Evolutionary conservation across 2,113 vertebrate genomes (phyloP).

Genomic region (Gila orcuttii): DNA sequence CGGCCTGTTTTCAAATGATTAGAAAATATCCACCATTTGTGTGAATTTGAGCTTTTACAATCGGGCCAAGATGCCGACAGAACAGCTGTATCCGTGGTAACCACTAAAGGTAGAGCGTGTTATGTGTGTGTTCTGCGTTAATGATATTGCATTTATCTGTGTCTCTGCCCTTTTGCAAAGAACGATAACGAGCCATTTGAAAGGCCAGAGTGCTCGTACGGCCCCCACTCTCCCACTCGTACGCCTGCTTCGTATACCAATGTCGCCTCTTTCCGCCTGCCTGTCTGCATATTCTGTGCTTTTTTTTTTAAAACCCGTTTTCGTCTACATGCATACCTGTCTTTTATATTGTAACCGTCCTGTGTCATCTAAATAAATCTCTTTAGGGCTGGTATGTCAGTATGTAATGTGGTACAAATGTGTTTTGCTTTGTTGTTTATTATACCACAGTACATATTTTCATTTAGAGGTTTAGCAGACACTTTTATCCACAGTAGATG

Average conservation of each 20-base stretch:
- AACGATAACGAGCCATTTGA: conserved; percentile 69
- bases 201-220: conserved; percentile 62
- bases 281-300: conserved; percentile 18
- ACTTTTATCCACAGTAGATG: background rate
- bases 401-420: background rate
- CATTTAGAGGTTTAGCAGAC: background rate
- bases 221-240: conserved; percentile 47
- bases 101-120: conserved; percentile 20
- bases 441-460: background rate
- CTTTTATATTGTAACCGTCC: background rate
- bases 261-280: background rate
- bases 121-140: conserved; percentile 56
- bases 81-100: conserved; percentile 42
- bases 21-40: background rate
- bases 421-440: background rate
- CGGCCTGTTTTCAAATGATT: conserved; percentile 21
- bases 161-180: conserved; percentile 55
- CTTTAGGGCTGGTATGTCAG: background rate
- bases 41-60: conserved; percentile 37
- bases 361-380: background rate
- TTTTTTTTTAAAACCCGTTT: background rate
- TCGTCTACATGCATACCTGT: background rate
- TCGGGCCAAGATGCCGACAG: background rate
- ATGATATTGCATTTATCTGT: conserved; percentile 65
- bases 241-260: conserved; percentile 65